phyloP scores from a whole-genome alignment of 2,888 invertebrate species.

The Caenorhabditis sp. region DNA sequence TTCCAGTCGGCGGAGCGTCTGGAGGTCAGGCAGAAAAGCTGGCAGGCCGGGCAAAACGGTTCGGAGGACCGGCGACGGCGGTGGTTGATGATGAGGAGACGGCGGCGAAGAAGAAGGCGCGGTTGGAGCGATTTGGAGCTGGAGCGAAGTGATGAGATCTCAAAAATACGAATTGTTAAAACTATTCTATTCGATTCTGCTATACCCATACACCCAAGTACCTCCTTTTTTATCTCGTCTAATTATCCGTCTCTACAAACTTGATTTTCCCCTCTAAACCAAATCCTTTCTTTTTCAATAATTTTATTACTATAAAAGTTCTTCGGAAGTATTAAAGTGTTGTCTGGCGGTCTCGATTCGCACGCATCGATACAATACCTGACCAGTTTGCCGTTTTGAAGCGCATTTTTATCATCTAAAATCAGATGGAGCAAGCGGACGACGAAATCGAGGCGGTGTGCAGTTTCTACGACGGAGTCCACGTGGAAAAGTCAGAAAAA shows the following conservation, averaged over 20 bases:
- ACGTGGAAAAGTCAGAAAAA: constrained; percentile 1
- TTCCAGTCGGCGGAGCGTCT: constrained; percentile 19
- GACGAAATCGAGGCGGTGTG: constrained; percentile 45
- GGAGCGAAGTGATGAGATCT: neutral
- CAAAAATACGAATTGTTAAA: neutral
- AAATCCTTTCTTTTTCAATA: too few relatives aligned
- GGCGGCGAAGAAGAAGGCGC: constrained; percentile 49
- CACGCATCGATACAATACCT: neutral
- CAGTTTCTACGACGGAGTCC: constrained; percentile 33
- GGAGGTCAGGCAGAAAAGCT: constrained; percentile 11
- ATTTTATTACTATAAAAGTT: too few relatives aligned
- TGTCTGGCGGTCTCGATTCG: too few relatives aligned
- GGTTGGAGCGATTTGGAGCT: constrained; percentile 42
- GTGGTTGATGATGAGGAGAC: constrained; percentile 36
- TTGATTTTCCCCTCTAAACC: too few relatives aligned
- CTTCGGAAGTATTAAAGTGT: too few relatives aligned
- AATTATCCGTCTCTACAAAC: too few relatives aligned
- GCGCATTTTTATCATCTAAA: neutral
- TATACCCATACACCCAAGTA: too few relatives aligned
- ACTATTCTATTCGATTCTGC: neutral
- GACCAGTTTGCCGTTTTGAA: neutral
- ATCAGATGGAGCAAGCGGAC: constrained; percentile 36
- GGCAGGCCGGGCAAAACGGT: constrained; percentile 46
- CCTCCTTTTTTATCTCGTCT: too few relatives aligned
- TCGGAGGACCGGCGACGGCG: constrained; percentile 29